Conservation (phyloP, 2,113 vertebrate genomes). For the Caloenas nicobarica region DNA sequence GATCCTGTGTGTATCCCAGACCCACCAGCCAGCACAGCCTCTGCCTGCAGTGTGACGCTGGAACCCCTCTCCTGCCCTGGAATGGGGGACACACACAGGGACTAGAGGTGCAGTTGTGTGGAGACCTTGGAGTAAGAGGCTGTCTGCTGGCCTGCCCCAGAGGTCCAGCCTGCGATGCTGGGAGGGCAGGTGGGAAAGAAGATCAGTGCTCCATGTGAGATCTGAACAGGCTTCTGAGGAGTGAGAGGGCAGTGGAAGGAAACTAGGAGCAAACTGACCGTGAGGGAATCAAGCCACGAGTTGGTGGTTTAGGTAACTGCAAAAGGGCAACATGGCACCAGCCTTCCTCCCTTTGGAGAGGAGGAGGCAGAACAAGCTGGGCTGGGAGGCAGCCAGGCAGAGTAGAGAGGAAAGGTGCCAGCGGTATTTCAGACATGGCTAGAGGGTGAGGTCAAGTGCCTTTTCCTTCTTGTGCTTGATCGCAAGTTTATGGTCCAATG, state of each 20-base stretch:
- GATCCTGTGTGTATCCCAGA: neutral
- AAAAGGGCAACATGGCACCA: neutral
- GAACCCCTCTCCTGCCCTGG: neutral
- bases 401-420: neutral
- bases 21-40: neutral
- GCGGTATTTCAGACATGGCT: neutral
- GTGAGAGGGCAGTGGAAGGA: neutral
- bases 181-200: neutral
- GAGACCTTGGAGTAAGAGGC: neutral
- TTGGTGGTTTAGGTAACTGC: neutral
- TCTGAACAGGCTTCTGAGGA: neutral
- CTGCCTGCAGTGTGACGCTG: neutral
- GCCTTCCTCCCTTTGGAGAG: neutral
- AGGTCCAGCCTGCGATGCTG: neutral
- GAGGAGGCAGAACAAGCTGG: neutral
- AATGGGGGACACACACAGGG: neutral
- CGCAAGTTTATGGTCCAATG: neutral
- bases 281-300: neutral
- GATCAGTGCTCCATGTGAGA: neutral
- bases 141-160: neutral
- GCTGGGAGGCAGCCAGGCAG: neutral
- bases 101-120: neutral
- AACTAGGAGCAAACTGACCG: neutral
- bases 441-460: neutral
- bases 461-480: neutral